phyloP scores from a whole-genome alignment of 2,113 vertebrate species.

The Zosterops japonicus region DNA sequence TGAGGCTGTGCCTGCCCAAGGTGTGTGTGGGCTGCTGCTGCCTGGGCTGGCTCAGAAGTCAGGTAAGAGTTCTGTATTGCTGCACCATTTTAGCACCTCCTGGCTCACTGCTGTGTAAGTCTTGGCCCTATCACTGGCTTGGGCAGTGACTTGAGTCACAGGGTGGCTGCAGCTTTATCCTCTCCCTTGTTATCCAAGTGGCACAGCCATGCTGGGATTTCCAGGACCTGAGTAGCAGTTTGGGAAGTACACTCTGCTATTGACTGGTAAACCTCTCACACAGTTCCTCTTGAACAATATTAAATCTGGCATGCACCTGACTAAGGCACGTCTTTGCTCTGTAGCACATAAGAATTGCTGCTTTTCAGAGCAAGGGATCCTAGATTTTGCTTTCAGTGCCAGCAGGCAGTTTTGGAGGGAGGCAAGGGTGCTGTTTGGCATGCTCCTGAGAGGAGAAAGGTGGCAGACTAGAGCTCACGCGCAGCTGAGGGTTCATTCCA shows the following conservation, averaged over 20 bases:
- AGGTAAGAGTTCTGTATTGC: background rate
- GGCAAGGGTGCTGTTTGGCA: background rate
- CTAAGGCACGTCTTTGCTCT: background rate
- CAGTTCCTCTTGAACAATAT: background rate
- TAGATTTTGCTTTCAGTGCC: background rate
- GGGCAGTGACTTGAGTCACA: background rate
- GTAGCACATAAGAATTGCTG: background rate
- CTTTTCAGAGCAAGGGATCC: background rate
- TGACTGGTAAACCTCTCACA: background rate
- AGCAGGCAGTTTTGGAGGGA: background rate
- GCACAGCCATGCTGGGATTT: background rate
- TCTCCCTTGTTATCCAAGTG: background rate
- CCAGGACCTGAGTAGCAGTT: background rate
- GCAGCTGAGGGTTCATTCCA: slow-evolving; percentile 31
- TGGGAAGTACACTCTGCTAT: background rate
- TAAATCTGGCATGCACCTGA: background rate
- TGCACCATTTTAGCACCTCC: background rate
- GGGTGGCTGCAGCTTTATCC: background rate
- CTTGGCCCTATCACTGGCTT: background rate
- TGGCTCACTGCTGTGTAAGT: background rate
- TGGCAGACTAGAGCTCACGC: slow-evolving; percentile 49
- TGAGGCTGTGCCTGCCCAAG: background rate
- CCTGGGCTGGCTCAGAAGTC: background rate
- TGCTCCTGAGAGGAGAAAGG: background rate
- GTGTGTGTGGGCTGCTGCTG: background rate